A percentile compares a stretch with the other conserved stretches of the same genome.
phyloP scores from a whole-genome alignment of 2,113 vertebrate genomes.

The Halichoeres trimaculatus region DNA sequence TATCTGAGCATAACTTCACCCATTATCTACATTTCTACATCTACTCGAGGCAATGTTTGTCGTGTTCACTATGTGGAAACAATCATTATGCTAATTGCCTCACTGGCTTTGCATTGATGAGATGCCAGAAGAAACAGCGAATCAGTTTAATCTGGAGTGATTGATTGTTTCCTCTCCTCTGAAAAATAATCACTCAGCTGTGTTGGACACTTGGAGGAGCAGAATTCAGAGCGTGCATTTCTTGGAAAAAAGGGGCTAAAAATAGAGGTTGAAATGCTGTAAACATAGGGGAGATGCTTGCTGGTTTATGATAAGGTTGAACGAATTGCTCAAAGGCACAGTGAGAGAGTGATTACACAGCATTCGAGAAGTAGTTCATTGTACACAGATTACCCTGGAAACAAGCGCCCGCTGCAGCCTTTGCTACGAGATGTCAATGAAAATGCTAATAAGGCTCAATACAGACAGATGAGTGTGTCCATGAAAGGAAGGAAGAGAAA shows the following conservation, averaged over 20 bases:
- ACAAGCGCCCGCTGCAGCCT: constrained; percentile 22
- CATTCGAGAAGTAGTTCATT: constrained; percentile 27
- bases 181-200: constrained; percentile 36
- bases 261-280: constrained; percentile 21
- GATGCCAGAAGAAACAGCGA: constrained; percentile 39
- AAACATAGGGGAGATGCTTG: constrained; percentile 4
- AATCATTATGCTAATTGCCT: constrained; percentile 58
- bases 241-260: constrained; percentile 5
- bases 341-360: constrained; percentile 35
- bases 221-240: constrained; percentile 19
- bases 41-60: constrained; percentile 16
- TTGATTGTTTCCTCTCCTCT: constrained; percentile 46
- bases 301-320: constrained; percentile 28
- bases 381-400: constrained; percentile 46
- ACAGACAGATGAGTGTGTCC: constrained; percentile 10
- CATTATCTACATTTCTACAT: neutral
- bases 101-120: constrained; percentile 54
- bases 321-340: constrained; percentile 35
- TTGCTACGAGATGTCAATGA: constrained; percentile 38
- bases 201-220: constrained; percentile 24
- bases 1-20: neutral
- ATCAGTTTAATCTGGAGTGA: constrained; percentile 45
- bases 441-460: constrained; percentile 20
- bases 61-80: constrained; percentile 28
- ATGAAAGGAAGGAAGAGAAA: constrained; percentile 1